Conservation (phyloP, 1,140 invertebrate species). For the Drosophila nigromelanica region DNA sequence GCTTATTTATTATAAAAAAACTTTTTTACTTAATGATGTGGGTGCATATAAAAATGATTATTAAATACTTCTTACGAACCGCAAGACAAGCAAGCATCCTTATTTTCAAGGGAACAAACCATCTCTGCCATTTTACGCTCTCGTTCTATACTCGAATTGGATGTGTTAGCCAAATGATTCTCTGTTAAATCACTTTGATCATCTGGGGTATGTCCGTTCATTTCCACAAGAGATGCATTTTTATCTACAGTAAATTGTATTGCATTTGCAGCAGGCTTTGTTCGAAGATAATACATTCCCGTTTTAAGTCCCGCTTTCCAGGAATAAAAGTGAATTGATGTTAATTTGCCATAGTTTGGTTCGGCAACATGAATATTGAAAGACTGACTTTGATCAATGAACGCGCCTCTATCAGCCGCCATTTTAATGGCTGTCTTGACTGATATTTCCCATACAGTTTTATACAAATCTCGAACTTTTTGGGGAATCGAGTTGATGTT, state of each 20-base stretch:
- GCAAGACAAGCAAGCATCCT: slow-evolving; percentile 94
- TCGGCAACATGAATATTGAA: slow-evolving; percentile 98
- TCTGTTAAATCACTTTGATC: slow-evolving; percentile 19
- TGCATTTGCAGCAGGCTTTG: slow-evolving; percentile 97
- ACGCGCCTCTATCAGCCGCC: slow-evolving; percentile 98
- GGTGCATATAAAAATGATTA: too few species aligned
- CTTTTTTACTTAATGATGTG: too few species aligned
- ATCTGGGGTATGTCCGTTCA: slow-evolving; percentile 34
- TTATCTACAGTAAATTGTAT: slow-evolving; percentile 99
- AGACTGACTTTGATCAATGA: slow-evolving; percentile 99
- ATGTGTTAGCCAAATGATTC: background rate
- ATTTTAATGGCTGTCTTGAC: slow-evolving; percentile 98
- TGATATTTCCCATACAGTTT: slow-evolving; percentile 99
- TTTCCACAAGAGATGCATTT: slow-evolving; percentile 84
- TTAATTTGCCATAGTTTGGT: slow-evolving; percentile 96
- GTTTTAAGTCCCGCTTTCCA: slow-evolving; percentile 99
- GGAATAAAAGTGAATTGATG: slow-evolving; percentile 99
- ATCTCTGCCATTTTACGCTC: slow-evolving; percentile 90
- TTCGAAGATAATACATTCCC: slow-evolving; percentile 99
- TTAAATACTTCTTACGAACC: slow-evolving; percentile 84
- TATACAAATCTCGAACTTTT: slow-evolving; percentile 96
- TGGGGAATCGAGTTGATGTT: slow-evolving; percentile 94
- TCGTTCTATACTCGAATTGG: slow-evolving; percentile 72
- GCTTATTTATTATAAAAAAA: too few species aligned
- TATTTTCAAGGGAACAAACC: slow-evolving; percentile 94